These are phyloP conservation scores for Solenopsis invicta DNA, from an alignment of 1,140 invertebrate genomes.

Conservation along the genomic window DNA sequence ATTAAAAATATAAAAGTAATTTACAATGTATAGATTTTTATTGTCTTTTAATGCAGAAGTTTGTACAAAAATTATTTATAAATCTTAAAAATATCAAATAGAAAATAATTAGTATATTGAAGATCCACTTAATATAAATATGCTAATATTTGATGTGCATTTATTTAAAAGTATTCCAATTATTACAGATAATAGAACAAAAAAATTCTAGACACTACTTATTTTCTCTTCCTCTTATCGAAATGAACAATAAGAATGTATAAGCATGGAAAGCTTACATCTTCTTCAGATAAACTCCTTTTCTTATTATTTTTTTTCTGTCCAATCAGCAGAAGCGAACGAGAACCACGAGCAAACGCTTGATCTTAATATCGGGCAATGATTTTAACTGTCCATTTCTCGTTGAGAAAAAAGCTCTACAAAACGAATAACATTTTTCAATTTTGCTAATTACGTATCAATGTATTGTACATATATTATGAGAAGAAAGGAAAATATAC, in stretches of 20 bases:
- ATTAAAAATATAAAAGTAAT: neutral
- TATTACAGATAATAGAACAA: neutral
- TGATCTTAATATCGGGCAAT: neutral
- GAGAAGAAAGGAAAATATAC: neutral
- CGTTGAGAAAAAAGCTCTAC: neutral
- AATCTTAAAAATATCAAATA: neutral
- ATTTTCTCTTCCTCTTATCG: neutral
- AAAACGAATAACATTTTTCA: neutral
- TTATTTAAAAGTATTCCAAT: neutral
- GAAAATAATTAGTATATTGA: neutral
- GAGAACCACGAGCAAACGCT: neutral
- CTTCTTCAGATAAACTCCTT: neutral
- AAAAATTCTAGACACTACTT: neutral
- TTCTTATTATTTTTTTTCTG: slow-evolving; percentile 15
- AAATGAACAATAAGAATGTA: neutral
- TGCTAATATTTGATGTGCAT: neutral
- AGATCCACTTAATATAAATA: neutral
- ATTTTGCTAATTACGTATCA: neutral
- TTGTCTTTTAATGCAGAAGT: neutral
- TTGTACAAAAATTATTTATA: neutral
- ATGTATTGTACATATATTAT: neutral
- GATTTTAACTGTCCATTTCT: slow-evolving; percentile 14
- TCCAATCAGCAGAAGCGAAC: slow-evolving; percentile 13
- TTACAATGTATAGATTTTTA: neutral
- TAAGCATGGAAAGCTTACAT: neutral